These are phyloP conservation scores for Pseudopipra pipra DNA, from an alignment of 2,113 vertebrate genomes.

Conservation along the genomic window DNA sequence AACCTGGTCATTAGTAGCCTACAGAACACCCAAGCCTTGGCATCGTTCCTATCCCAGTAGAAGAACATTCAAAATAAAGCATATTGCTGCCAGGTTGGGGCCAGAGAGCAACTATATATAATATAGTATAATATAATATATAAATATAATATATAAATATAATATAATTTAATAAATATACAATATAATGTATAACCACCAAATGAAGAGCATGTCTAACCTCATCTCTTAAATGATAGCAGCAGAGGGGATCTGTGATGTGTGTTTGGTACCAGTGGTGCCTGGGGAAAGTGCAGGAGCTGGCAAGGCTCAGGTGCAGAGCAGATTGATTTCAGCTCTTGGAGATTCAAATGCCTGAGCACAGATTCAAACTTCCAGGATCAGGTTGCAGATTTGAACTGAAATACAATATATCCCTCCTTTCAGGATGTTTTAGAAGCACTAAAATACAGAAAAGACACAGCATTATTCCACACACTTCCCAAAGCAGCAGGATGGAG, in stretches of 20 bases:
- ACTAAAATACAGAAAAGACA: neutral
- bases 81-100: no score
- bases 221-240: neutral
- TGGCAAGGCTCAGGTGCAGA: no score
- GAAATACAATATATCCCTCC: neutral
- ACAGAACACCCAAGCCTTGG: neutral
- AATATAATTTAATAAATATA: no score
- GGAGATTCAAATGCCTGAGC: neutral
- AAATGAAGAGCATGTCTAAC: neutral
- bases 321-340: neutral
- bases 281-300: neutral
- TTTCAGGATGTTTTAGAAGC: neutral
- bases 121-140: no score
- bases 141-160: no score
- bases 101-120: no score
- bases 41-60: neutral
- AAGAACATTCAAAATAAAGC: no score
- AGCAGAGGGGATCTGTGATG: neutral
- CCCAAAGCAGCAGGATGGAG: neutral
- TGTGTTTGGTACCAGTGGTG: neutral
- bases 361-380: neutral
- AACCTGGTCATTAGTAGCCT: neutral
- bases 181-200: neutral
- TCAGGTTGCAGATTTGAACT: neutral
- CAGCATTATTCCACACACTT: accelerated